Evolutionary conservation across 2,113 vertebrate species (phyloP).

Genomic region (Rhipidura dahli): DNA sequence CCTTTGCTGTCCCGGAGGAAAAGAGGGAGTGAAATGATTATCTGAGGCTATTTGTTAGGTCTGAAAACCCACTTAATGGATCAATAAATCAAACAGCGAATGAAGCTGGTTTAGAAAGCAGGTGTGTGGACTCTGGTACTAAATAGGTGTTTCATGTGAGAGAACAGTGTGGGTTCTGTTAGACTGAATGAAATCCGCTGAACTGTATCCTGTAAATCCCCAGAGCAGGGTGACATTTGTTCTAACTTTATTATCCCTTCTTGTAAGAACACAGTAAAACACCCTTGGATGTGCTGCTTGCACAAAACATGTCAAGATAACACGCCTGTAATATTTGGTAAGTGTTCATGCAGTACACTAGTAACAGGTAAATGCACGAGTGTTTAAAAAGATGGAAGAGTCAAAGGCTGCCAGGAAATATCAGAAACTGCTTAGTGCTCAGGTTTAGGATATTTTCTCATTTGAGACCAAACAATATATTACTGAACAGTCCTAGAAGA

Average conservation of each 20-base stretch:
- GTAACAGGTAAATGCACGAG: neutral
- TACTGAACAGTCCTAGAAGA: neutral
- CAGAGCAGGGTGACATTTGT: neutral
- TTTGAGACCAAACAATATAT: neutral
- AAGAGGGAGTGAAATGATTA: neutral
- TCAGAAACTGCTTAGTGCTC: neutral
- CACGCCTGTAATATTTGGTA: rapidly evolving
- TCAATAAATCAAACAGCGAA: constrained; percentile 22
- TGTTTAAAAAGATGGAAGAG: neutral
- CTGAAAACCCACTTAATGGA: neutral
- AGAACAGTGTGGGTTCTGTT: neutral
- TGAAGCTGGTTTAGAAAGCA: neutral
- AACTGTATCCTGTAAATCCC: neutral
- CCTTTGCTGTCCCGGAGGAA: neutral
- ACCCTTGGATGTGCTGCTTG: too few species aligned
- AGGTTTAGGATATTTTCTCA: neutral
- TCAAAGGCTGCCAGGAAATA: neutral
- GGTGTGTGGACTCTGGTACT: neutral
- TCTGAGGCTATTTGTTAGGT: neutral
- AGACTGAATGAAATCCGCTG: neutral
- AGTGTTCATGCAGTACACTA: neutral
- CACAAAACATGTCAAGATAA: neutral
- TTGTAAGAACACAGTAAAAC: neutral
- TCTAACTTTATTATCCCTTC: neutral
- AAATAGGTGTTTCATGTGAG: neutral